Conservation (phyloP, 2,797 vertebrate genomes). For the Bradypodion pumilum region DNA sequence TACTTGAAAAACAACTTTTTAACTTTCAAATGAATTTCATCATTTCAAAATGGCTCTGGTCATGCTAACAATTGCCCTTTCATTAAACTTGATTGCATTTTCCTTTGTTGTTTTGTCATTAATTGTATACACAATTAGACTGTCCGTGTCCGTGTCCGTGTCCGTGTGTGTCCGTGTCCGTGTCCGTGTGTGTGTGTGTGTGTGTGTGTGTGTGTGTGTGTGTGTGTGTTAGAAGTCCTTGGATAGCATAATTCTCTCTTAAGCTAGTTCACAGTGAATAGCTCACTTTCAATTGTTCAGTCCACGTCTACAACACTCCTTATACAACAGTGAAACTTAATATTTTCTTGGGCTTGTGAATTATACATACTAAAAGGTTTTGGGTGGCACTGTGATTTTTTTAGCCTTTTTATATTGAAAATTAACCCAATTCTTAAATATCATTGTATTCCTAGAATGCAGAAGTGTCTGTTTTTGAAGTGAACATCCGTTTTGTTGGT, state of each 20-base stretch:
- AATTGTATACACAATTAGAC: neutral
- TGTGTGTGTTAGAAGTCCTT: neutral
- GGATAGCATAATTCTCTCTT: neutral
- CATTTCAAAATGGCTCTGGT: too few species aligned
- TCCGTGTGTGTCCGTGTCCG: too few species aligned
- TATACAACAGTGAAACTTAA: neutral
- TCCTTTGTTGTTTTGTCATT: neutral
- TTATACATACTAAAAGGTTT: conserved; percentile 19
- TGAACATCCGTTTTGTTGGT: conserved; percentile 97
- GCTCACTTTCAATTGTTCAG: neutral
- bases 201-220: too few species aligned
- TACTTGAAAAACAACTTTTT: too few species aligned
- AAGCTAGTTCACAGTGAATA: neutral
- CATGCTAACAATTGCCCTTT: too few species aligned
- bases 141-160: too few species aligned
- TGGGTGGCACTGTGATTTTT: neutral
- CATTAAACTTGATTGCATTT: neutral
- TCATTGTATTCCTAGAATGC: conserved; percentile 84
- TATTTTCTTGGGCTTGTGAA: neutral
- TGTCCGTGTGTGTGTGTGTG: too few species aligned
- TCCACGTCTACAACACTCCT: neutral
- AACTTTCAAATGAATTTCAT: too few species aligned
- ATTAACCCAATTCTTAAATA: conserved; percentile 48
- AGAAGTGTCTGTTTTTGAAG: conserved; percentile 97
- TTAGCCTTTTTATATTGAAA: conserved; percentile 9